Base-by-base conservation (phyloP, 2,113 vertebrate species). In the Paraplagusia blochii region DNA sequence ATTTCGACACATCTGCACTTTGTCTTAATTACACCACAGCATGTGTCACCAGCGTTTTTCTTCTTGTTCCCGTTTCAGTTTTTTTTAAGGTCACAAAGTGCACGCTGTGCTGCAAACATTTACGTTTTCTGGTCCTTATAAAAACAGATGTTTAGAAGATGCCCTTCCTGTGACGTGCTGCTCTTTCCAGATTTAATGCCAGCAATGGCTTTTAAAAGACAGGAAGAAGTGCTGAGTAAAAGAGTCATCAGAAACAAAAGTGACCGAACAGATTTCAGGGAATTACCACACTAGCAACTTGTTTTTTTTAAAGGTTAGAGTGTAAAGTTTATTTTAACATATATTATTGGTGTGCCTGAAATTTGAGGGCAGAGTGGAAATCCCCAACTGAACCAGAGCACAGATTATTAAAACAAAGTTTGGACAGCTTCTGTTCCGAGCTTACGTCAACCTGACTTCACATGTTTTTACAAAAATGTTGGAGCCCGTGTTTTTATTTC, bases 201-300 rank as follows among this genome's bases (percentile, higher is more conserved):
- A 15, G 33, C n/a, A 40, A 54, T 44, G 49, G 46, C 58, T 54
- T 66, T 65, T 35, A 42, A 74, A 66, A 55, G 33, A 13, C 22
- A 29, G 22, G 22, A 29, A 36, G 63, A 33, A 56, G 60, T n/a
- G n/a, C n/a, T n/a, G 68, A 63, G 65, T 29, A 6, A 29, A 29
- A 29, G 3, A 29, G 62, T 77, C 62, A 33, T 66, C 60, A 77
- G 61, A 64, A 65, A 63, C 79, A 85, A 87, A 86, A 53, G 87
- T 59, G 66, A 84, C 76, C 79, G 83, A 88, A 85, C 84, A 86
- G 75, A 69, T 11, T n/a, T n/a, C n/a, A n/a, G n/a, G n/a, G n/a
- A n/a, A n/a, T n/a, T n/a, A n/a, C n/a, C n/a, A n/a, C n/a, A n/a
- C n/a, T n/a, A n/a, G n/a, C n/a, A n/a, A n/a, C n/a, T n/a, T n/a